These are phyloP conservation scores for Lasioglossum morio DNA, from an alignment of 2,888 invertebrate genomes.

Conservation along the genomic window DNA sequence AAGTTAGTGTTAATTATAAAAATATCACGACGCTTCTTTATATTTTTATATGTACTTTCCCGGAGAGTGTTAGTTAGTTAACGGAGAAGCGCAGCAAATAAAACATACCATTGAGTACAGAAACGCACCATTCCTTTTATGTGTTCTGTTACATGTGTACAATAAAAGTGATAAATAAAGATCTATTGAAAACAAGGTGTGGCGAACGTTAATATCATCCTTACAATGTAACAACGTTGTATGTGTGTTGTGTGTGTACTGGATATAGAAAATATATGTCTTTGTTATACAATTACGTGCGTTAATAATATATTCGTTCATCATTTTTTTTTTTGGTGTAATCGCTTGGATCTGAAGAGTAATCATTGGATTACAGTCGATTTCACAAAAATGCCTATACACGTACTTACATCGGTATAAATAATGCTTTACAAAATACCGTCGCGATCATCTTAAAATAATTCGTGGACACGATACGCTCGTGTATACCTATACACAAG, in stretches of 20 bases:
- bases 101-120: slow-evolving; percentile 30
- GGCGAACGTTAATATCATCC: slow-evolving; percentile 33
- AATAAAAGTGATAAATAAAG: slow-evolving; percentile 41
- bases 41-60: slow-evolving; percentile 65
- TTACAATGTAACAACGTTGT: slow-evolving; percentile 36
- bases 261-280: slow-evolving; percentile 47
- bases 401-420: slow-evolving; percentile 41
- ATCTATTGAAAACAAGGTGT: slow-evolving; percentile 29
- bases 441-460: slow-evolving; percentile 6
- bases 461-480: not conserved
- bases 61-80: not conserved
- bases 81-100: slow-evolving; percentile 10
- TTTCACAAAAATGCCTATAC: slow-evolving; percentile 27
- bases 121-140: slow-evolving; percentile 36
- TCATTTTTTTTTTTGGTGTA: slow-evolving; percentile 38
- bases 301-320: slow-evolving; percentile 34
- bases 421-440: slow-evolving; percentile 40
- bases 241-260: slow-evolving; percentile 11
- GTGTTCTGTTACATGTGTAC: slow-evolving; percentile 46
- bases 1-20: slow-evolving; percentile 49
- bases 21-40: slow-evolving; percentile 38
- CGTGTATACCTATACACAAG: slow-evolving; percentile 2
- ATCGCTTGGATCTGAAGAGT: slow-evolving; percentile 31
- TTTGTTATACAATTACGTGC: slow-evolving; percentile 35
- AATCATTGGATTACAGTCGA: slow-evolving; percentile 7